Base-by-base conservation (phyloP, 2,888 invertebrate species). In the Chloroclysta siterata region DNA sequence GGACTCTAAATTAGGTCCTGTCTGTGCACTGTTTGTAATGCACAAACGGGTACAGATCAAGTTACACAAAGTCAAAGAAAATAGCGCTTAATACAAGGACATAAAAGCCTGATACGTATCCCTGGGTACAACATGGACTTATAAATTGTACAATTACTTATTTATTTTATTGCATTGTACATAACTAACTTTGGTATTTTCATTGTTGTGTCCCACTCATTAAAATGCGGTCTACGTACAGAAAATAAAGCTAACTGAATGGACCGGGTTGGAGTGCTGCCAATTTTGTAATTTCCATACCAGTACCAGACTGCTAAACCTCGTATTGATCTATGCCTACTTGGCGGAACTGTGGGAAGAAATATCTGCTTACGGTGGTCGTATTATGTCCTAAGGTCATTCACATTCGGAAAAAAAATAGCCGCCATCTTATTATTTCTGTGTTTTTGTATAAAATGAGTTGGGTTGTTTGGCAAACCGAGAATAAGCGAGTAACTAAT, bases 141-240 rank as follows among this genome's bases (percentile, higher is more conserved):
- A 39, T 39, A 11, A 11, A 39, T 44, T 17, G 46, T 46, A 46
- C 17, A 29, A 14, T 33, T 50, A 11, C 29, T 50, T 33, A 29
- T n/a, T 50, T 14, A 22, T 57, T 28, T 50, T 57, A 50, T 29
- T 50, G 47, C 22, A 33, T 29, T 57, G 15, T 47, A 33, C n/a
- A 28, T 50, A 29, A 15, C 17, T 11, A 41, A 50, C 47, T 53
- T 56, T 71, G 68, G 73, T 75, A 74, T 76, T 73, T 76, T 67
- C 65, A 68, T 67, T 74, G 75, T 65, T 60, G 57, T 33, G 44
- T 56, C 57, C 74, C 59, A 60, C 79, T 83, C 83, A 88, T 90
- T 88, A 87, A 85, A 87, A 89, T 87, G 81, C 89, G 81, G 84
- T 84, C 80, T 82, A 76, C 83, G 85, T 84, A 80, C 80, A 74